Base-by-base conservation (phyloP, 2,888 invertebrate species). In the Coronaproctus castanopsis region DNA sequence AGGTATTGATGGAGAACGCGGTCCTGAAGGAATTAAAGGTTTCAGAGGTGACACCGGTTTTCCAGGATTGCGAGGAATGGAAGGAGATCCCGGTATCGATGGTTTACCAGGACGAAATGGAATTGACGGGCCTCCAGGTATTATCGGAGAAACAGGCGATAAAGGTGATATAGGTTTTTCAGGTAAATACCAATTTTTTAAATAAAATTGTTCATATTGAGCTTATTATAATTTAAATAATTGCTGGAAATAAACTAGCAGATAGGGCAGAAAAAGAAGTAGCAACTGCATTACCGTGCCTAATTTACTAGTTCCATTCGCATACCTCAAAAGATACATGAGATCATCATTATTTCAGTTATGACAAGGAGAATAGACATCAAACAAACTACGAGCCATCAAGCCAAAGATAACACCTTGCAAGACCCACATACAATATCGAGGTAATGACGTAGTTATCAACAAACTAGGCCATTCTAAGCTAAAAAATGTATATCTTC, bases 21-120 rank as follows among this genome's bases (percentile, higher is more conserved):
- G 60, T 14, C 8, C 23, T 1, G 56, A 57, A 55, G 70, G 71
- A 21, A 63, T 64, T 1, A 62, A 63, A 52, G 71, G 70, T 10
- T 61, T 62, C 2, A 61, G 61, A n/a, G 64, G 64, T 21, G 57
- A 59, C 18, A 54, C 55, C 14, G 62, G 62, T 8, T 57, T 64
- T 2, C 58, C 64, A n/a, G 72, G 72, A 14, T 54, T 64, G 20
- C 66, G 66, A 59, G 72, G 71, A 58, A 50, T 61, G 8, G 63
- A 64, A 23, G 66, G 66, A 49, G 65, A 66, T n/a, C 57, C 58
- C 10, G 64, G 64, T 18, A 23, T 50, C 22, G 14, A 24, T 48
- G 62, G 61, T 21, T 1, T 18, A 2, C 55, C 2, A 23, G 61
- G 61, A 51, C 54, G 20, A 2, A 1, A 21, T 19, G 61, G 61